Evolutionary conservation across 2,888 invertebrate genomes (phyloP), one percentile per base, ranked within the genome.

Genomic region (Willowsia nigromaculata): DNA sequence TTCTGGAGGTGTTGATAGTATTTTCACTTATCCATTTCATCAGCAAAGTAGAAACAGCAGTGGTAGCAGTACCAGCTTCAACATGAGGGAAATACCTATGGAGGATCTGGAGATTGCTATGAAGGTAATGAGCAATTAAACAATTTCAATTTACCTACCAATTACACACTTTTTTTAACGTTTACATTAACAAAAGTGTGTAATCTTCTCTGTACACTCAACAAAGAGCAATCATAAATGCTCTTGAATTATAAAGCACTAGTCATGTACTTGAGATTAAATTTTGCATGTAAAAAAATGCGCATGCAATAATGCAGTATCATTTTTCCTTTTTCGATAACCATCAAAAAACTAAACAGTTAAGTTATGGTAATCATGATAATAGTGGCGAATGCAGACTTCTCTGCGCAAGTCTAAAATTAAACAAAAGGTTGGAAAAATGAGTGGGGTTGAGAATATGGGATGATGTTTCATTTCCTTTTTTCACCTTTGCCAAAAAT

Each of bases 1-100:
- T n/a, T n/a, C n/a, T n/a, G 7, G 15, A 18, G 18, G 25, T 76
- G 74, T 11, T 47, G 27, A 9, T 76, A 15, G 7, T 15, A 76
- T 5, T 78, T 53, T 22, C 33, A 33, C 65, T 30, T 18, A 40
- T 59, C 37, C 56, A n/a, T 43, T 59, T 40, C 25, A 78, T 40
- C 37, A 40, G n/a, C n/a, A n/a, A n/a, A n/a, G n/a, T n/a, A n/a
- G n/a, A n/a, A n/a, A n/a, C n/a, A n/a, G n/a, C n/a, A n/a, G n/a
- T n/a, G n/a, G n/a, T n/a, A n/a, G n/a, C 53, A 53, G 18, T 43
- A 25, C 13, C 56, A 56, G 56, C 37, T 18, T 13, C 86, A 84
- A 78, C 4, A 88, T 88, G 88, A 88, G 88, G 83, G 88, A 88
- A 43, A 83, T 83, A 88, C 88, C 88, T 78, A 88, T 88, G 88